Evolutionary conservation across 2,888 invertebrate genomes (phyloP).

Genomic region (Thalpophila matura): DNA sequence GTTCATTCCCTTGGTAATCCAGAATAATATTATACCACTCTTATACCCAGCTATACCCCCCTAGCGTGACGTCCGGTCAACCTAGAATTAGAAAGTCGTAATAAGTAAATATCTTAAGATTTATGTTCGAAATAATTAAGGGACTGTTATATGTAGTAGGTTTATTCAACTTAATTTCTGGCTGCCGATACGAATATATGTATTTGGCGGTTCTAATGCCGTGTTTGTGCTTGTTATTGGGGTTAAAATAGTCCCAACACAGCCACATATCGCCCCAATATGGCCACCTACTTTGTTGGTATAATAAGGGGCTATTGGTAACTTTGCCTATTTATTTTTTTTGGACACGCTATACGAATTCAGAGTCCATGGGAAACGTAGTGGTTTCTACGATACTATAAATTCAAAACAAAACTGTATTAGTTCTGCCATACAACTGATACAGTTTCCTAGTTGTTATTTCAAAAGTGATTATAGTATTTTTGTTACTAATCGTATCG

Average conservation of each 20-base stretch:
- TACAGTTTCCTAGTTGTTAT: background rate
- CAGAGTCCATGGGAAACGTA: constrained; percentile 12
- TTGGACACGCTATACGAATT: constrained; percentile 44
- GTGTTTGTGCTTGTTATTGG: constrained; percentile 59
- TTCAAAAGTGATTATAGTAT: constrained; percentile 33
- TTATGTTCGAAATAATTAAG: constrained; percentile 84
- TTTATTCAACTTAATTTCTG: constrained; percentile 70
- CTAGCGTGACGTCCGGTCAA: constrained; percentile 82
- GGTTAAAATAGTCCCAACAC: constrained; percentile 44
- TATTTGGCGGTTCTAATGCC: constrained; percentile 48
- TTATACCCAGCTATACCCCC: constrained; percentile 47
- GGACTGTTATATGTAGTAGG: constrained; percentile 69
- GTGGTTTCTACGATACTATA: constrained; percentile 31
- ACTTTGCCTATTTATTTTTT: constrained; percentile 44
- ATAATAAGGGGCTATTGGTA: constrained; percentile 53
- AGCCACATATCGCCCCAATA: constrained; percentile 35
- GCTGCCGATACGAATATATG: constrained; percentile 49
- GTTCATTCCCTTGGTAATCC: constrained; percentile 72
- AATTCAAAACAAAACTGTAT: constrained; percentile 25
- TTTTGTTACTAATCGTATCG: constrained; percentile 53
- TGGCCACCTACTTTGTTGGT: constrained; percentile 40
- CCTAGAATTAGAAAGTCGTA: constrained; percentile 83
- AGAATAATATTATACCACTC: constrained; percentile 72
- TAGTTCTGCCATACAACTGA: constrained; percentile 1
- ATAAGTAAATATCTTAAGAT: constrained; percentile 83